These are phyloP conservation scores for Cryptops parisi DNA, from an alignment of 2,888 invertebrate genomes.

Conservation along the genomic window DNA sequence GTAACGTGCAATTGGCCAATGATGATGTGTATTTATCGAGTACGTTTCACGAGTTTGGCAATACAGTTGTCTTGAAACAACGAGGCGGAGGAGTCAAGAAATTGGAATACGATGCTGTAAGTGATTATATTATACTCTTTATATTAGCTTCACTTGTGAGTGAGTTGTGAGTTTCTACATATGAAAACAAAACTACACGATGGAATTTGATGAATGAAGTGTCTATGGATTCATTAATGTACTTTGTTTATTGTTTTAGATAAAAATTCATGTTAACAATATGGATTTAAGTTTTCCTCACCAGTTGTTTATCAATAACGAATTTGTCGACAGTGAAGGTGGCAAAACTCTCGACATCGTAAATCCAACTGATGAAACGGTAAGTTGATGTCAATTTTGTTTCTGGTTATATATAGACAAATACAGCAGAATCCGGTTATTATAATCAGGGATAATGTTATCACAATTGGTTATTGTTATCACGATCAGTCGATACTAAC, in stretches of 20 bases:
- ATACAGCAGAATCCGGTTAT: too few relatives aligned
- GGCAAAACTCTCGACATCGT: constrained; percentile 34
- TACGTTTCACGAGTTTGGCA: constrained; percentile 63
- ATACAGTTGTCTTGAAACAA: constrained; percentile 46
- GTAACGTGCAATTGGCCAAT: constrained; percentile 61
- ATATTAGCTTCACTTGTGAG: too few relatives aligned
- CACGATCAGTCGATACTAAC: too few relatives aligned
- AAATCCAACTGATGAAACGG: constrained; percentile 72
- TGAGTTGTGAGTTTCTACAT: too few relatives aligned
- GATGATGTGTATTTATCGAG: constrained; percentile 90
- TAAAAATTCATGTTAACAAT: constrained; percentile 60
- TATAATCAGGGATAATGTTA: too few relatives aligned
- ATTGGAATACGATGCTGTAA: constrained; percentile 51
- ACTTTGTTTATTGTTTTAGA: constrained; percentile 21
- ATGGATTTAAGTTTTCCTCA: constrained; percentile 71
- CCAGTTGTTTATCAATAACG: constrained; percentile 81
- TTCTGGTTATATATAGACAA: too few relatives aligned
- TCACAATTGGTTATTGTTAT: too few relatives aligned
- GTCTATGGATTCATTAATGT: too few relatives aligned
- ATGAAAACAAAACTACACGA: too few relatives aligned
- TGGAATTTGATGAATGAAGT: too few relatives aligned
- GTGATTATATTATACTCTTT: too few relatives aligned
- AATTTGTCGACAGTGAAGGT: constrained; percentile 55
- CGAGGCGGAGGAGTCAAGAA: constrained; percentile 46
- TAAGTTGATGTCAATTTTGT: too few relatives aligned